Evolutionary conservation across 2,797 vertebrate species (phyloP).

Genomic region (Pogoniulus pusillus): DNA sequence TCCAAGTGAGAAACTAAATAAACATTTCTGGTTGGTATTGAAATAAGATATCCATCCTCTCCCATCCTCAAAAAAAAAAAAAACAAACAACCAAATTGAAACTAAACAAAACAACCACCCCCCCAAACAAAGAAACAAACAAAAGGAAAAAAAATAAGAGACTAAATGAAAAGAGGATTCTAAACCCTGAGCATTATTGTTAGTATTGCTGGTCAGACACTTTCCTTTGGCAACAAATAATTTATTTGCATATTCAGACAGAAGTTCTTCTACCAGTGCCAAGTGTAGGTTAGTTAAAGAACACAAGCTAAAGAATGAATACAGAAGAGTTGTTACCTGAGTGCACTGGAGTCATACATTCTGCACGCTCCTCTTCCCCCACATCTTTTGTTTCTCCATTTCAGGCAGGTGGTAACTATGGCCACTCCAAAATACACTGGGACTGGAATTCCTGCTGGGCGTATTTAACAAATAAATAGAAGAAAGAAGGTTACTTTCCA

Average conservation of each 20-base stretch:
- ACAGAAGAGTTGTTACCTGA: constrained; percentile 82
- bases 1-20: not conserved
- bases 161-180: not conserved
- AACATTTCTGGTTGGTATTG: not conserved
- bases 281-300: not conserved
- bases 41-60: not conserved
- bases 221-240: not conserved
- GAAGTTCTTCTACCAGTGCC: not conserved
- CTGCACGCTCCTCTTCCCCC: constrained; percentile 88
- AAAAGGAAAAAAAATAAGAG: not conserved
- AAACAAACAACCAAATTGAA: too few species aligned
- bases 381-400: constrained; percentile 89
- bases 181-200: not conserved
- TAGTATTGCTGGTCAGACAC: not conserved
- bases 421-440: constrained; percentile 92
- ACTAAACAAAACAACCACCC: too few species aligned
- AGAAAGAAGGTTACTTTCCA: not conserved
- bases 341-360: constrained; percentile 87
- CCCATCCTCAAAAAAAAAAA: too few species aligned
- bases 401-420: constrained; percentile 91
- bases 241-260: not conserved
- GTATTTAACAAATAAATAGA: constrained; percentile 19
- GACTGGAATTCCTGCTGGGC: constrained; percentile 91
- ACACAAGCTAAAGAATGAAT: not conserved
- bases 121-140: too few species aligned